Base-by-base conservation (phyloP, 2,888 invertebrate genomes). In the Autographa gamma region DNA sequence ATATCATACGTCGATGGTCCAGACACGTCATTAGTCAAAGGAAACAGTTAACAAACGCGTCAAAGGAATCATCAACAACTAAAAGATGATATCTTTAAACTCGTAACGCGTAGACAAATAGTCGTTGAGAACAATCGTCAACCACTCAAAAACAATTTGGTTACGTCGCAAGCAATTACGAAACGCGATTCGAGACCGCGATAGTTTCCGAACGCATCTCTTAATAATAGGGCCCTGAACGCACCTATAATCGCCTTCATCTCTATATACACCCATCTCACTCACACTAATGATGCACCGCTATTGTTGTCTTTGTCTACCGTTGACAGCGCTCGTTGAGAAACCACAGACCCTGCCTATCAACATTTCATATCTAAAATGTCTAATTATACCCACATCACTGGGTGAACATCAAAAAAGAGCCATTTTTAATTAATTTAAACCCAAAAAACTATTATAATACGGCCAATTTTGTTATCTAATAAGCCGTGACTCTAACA, bases 371-470 rank as follows among this genome's bases (percentile, higher is more conserved):
- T 92, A 95, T 95, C 95, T 93, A 92, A 91, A 90, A 92, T 91
- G 92, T 91, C 93, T 95, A 95, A 95, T 95, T 95, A 95, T 94
- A 95, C 95, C 95, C 95, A 94, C 94, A 95, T 95, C 95, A 94
- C 90, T 91, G 86, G 88, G 85, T 89, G 89, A 90, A 91, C 93
- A 92, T 91, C 90, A 92, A 91, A 92, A 92, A 93, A 91, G 90
- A 91, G 91, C 91, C 90, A 91, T 92, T 94, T 93, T 93, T 95
- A 95, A 95, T 95, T 95, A 95, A 95, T 95, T 95, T 94, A 93
- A 89, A 88, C 87, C 91, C 93, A 90, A 79, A 91, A 93, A 94
- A 93, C 93, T 94, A 94, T 94, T 93, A 94, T 93, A 94, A 94
- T 95, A 90, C 89, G 90, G 89, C 91, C 94, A 95, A 95, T 95